These are phyloP conservation scores for Heliconius cydno DNA, from an alignment of 2,888 invertebrate genomes.

Conservation along the genomic window DNA sequence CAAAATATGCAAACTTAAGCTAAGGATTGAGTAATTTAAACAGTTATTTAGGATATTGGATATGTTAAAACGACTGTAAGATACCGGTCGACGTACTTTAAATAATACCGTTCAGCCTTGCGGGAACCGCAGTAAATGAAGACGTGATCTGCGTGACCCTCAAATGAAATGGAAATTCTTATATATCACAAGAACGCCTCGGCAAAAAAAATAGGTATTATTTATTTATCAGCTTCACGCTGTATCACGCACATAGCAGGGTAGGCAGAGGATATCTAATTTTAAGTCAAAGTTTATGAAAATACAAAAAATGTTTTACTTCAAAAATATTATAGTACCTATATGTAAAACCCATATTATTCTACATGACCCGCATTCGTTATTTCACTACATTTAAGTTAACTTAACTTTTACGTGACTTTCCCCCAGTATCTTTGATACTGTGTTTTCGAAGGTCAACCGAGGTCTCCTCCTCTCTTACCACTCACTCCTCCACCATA, in stretches of 20 bases:
- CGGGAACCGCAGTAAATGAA: constrained; percentile 25
- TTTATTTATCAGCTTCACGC: too few species aligned
- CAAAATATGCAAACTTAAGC: not conserved
- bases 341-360: not conserved
- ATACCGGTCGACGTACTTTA: constrained; percentile 16
- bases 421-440: too few species aligned
- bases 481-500: too few species aligned
- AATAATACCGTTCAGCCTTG: constrained; percentile 23
- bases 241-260: too few species aligned
- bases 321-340: too few species aligned
- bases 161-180: constrained; percentile 41
- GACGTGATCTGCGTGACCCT: constrained; percentile 42
- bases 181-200: constrained; percentile 30
- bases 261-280: too few species aligned
- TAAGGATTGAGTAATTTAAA: not conserved
- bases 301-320: too few species aligned
- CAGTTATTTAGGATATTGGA: not conserved
- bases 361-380: not conserved
- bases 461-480: too few species aligned
- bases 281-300: too few species aligned
- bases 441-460: too few species aligned
- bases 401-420: too few species aligned
- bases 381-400: not conserved
- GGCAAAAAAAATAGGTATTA: not conserved
- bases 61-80: constrained; percentile 9